Base-by-base conservation (phyloP, 2,797 vertebrate genomes). In the Microctenopoma steveboyesi region DNA sequence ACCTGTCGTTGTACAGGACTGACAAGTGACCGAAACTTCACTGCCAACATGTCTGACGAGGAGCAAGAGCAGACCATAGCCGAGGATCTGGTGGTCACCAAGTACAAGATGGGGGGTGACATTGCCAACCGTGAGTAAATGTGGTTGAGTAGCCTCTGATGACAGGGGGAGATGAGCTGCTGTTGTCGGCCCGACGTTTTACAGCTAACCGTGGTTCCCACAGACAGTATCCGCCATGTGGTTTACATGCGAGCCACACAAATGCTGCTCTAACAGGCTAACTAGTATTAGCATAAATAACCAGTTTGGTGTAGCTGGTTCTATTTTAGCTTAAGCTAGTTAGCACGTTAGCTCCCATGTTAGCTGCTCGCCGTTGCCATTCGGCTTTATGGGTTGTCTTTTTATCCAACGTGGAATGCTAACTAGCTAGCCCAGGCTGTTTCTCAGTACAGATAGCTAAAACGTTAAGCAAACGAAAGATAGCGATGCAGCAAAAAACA, bases 91-190 rank as follows among this genome's bases (percentile, higher is more conserved):
- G 95, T 96, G 81, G 95, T 96, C 89, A 96, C 95, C 91, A 96
- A 96, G 92, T 96, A 96, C 90, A 96, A 96, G 89, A 96, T 96
- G 95, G 95, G 95, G 54, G 96, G 95, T 78, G 95, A 96, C 90
- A 96, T 96, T 84, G 95, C 95, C 74, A 96, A 96, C 86, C 94
- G 95, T 96, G 81, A 95, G 95, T 95, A 60, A 2, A 43, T 42
- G 8, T 9, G 16, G 51, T 18, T 1, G 16, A 53, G n/a, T 3
- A 46, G 33, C 35, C 2, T 43, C 12, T 30, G 43, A 45, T 57
- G 54, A 14, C 22, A 15, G 35, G 49, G 9, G 33, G 63, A 54
- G 40, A 50, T 61, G 39, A 82, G 18, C 46, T 40, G 73, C 16
- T 64, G 4, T 12, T 13, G 13, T 59, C 65, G 83, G 86, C 84